Conservation (phyloP, 2,797 vertebrate species). For the Lepilemur ruficaudatus region DNA sequence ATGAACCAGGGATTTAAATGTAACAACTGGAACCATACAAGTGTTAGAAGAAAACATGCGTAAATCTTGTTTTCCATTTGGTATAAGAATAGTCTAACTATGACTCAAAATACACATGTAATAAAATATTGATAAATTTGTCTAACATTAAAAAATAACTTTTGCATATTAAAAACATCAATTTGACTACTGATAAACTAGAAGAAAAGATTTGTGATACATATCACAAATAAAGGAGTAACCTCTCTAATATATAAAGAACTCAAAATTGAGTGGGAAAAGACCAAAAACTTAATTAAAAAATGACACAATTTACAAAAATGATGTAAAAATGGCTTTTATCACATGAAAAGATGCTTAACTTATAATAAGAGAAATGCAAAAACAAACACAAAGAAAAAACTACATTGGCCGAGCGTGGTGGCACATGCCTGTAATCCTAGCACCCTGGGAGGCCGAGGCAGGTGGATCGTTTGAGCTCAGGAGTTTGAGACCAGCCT, state of each 20-base stretch:
- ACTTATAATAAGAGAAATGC: not conserved
- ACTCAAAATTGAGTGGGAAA: not conserved
- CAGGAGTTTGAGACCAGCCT: too few relatives aligned
- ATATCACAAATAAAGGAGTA: not conserved
- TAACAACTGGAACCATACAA: not conserved
- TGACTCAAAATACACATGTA: not conserved
- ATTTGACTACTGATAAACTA: not conserved
- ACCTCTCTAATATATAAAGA: not conserved
- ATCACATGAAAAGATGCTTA: not conserved
- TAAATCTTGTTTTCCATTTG: not conserved
- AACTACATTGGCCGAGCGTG: too few relatives aligned
- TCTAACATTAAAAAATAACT: not conserved
- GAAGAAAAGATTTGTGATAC: not conserved
- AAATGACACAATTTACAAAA: conserved; percentile 3
- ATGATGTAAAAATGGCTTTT: not conserved
- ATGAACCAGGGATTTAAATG: not conserved
- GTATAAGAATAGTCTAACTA: not conserved
- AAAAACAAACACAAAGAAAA: not conserved
- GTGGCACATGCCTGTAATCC: too few relatives aligned
- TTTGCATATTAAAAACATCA: not conserved
- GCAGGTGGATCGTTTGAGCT: too few relatives aligned
- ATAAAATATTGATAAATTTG: conserved; percentile 8
- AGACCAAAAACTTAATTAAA: not conserved
- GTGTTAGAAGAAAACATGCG: not conserved
- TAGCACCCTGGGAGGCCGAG: too few relatives aligned